A percentile compares a stretch with the other conserved stretches of the same genome.
These are phyloP conservation scores for Pristionchus maxplancki DNA, from an alignment of 2,888 invertebrate species.

Conservation along the genomic window DNA sequence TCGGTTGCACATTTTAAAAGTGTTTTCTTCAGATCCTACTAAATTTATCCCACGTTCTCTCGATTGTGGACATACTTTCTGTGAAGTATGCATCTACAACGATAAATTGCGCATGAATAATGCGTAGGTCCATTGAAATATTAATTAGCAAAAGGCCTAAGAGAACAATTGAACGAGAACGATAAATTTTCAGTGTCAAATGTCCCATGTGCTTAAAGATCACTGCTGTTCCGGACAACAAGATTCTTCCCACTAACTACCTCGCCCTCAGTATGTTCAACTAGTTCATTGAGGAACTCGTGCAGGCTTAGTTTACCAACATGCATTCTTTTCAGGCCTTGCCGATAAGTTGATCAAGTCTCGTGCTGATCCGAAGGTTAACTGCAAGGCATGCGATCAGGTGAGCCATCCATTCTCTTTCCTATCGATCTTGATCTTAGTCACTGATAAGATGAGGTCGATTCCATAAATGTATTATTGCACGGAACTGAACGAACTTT, in stretches of 20 bases:
- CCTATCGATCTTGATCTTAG: not conserved
- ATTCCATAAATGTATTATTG: not conserved
- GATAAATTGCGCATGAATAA: not conserved
- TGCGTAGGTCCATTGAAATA: not conserved
- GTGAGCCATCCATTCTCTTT: not conserved
- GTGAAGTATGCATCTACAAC: conserved; percentile 20
- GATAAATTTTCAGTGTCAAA: conserved; percentile 10
- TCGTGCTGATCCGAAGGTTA: not conserved
- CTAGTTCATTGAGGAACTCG: not conserved
- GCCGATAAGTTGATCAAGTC: not conserved
- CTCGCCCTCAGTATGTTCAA: not conserved
- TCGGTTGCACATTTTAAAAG: not conserved
- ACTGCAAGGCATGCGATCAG: not conserved
- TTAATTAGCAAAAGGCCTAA: too few species aligned
- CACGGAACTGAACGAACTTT: too few species aligned
- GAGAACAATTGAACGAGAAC: too few species aligned
- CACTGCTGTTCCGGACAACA: not conserved
- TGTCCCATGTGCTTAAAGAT: not conserved
- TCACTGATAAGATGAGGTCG: not conserved
- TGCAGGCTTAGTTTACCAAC: not conserved
- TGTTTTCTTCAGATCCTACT: not conserved
- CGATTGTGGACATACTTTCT: conserved; percentile 22
- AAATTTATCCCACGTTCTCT: not conserved
- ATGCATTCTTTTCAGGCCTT: not conserved
- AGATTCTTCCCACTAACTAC: not conserved